Evolutionary conservation across 2,113 vertebrate genomes (phyloP), one percentile per base, ranked within the genome.

Genomic region (Pristiophorus japonicus): DNA sequence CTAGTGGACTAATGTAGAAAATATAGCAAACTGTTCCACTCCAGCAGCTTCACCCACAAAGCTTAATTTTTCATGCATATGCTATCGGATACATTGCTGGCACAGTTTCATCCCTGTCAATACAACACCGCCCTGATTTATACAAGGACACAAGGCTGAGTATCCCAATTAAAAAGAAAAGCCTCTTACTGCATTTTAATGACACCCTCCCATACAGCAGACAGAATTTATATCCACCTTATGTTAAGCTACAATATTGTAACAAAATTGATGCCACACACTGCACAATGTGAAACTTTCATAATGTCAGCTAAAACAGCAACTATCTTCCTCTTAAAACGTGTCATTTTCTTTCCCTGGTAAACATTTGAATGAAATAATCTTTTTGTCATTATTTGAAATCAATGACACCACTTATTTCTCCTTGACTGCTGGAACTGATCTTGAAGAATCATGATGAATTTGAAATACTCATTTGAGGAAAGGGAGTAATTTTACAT

Each of bases 61-160:
- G 47, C 87, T 47, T 51, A 63, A 94, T 94, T 47, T 94, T 47
- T 70, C 24, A 51, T 94, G 66, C 38, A 67, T 73, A 30, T 24
- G 93, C 24, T 94, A 73, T 94, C 45, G 30, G 93, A 94, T 47
- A 73, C 42, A 94, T 73, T 73, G 42, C 93, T 94, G 93, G 93
- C 45, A 51, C 66, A 47, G 65, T 94, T 67, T 94, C 42, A 73
- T 94, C 65, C 45, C 63, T 94, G 93, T 94, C 93, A 94, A 94
- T 70, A 70, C 42, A 94, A 73, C 20, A 70, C 66, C 45, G 27
- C 93, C 65, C 65, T 94, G 93, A 94, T 94, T 94, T 94, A 94
- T 94, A 70, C 93, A 94, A 94, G 93, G 66, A 94, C 93, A 70
- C 93, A 73, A 94, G 66, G 42, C 93, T 73, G 93, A 94, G 42